Percentiles rank a stretch among this genome's conserved stretches.
Conservation (phyloP, 2,113 vertebrate species). For the Echinops telfairi region DNA sequence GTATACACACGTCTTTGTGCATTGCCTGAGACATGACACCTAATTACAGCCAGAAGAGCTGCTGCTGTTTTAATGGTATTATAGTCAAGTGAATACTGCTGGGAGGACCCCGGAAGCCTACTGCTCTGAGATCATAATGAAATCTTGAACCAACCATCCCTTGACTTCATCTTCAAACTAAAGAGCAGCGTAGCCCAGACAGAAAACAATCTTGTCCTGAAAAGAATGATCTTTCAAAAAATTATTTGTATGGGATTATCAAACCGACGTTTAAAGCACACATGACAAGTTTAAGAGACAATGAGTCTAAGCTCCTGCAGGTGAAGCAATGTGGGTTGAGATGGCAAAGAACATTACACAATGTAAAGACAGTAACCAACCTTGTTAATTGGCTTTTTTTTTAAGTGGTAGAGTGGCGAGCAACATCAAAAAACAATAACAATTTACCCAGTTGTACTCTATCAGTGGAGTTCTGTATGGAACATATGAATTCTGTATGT, state of each 20-base stretch:
- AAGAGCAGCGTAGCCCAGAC: not conserved
- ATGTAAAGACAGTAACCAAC: not conserved
- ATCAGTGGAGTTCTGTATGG: not conserved
- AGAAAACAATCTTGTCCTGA: not conserved
- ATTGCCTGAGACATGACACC: not conserved
- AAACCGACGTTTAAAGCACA: not conserved
- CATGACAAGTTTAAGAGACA: not conserved
- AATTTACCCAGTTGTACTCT: not conserved
- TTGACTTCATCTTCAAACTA: not conserved
- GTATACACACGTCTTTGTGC: not conserved
- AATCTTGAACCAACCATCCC: not conserved
- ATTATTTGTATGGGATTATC: not conserved
- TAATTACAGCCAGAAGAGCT: conserved; percentile 14
- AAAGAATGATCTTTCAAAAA: not conserved
- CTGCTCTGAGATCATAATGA: not conserved
- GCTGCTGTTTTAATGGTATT: not conserved
- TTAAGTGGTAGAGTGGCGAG: too few relatives aligned
- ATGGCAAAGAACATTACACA: not conserved
- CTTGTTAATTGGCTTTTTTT: too few relatives aligned
- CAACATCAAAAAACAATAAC: not conserved
- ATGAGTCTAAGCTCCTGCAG: not conserved
- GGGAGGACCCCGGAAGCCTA: not conserved
- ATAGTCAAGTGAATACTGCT: not conserved
- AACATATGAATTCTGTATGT: conserved; percentile 1
- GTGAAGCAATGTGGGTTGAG: not conserved